A percentile compares a stretch with the other conserved stretches of the same genome.
These are phyloP conservation scores for Dryocosmus kuriphilus DNA, from an alignment of 2,888 invertebrate species.

Conservation along the genomic window DNA sequence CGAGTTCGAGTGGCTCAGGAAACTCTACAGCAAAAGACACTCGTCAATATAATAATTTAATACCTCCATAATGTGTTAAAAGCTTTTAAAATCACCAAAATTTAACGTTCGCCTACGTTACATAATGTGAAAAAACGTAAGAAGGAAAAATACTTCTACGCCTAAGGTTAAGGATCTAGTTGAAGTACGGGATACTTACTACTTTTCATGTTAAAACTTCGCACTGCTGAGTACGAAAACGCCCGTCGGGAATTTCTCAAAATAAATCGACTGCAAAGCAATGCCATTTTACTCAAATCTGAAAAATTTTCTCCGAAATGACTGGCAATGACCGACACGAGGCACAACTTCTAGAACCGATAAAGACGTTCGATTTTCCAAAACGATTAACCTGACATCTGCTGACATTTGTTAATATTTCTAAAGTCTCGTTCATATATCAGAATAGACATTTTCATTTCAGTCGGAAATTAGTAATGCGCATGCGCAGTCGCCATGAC, in stretches of 20 bases:
- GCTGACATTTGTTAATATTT: neutral
- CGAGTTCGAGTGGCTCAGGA: constrained; percentile 92
- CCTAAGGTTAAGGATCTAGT: neutral
- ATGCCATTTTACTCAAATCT: constrained; percentile 82
- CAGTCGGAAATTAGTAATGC: too few relatives aligned
- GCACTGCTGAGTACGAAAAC: constrained; percentile 54
- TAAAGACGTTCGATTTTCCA: constrained; percentile 1
- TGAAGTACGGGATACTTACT: constrained; percentile 17
- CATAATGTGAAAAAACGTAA: constrained; percentile 54
- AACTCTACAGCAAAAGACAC: constrained; percentile 55
- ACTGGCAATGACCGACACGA: constrained; percentile 3
- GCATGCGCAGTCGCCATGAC: too few relatives aligned
- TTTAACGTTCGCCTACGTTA: constrained; percentile 46
- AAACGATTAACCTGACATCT: constrained; percentile 19
- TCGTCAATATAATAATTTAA: constrained; percentile 12
- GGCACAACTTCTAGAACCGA: neutral
- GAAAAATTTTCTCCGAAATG: constrained; percentile 13
- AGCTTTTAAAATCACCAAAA: constrained; percentile 16
- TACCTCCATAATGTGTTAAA: constrained; percentile 1
- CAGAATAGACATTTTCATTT: too few relatives aligned
- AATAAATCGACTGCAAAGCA: constrained; percentile 86
- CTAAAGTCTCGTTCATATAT: neutral
- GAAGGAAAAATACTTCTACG: constrained; percentile 16
- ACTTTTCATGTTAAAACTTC: neutral
- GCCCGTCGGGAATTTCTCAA: constrained; percentile 80